Evolutionary conservation across 2,888 invertebrate species (phyloP), one percentile per base, ranked within the genome.

Genomic region (Branchinecta sandiegonensis): DNA sequence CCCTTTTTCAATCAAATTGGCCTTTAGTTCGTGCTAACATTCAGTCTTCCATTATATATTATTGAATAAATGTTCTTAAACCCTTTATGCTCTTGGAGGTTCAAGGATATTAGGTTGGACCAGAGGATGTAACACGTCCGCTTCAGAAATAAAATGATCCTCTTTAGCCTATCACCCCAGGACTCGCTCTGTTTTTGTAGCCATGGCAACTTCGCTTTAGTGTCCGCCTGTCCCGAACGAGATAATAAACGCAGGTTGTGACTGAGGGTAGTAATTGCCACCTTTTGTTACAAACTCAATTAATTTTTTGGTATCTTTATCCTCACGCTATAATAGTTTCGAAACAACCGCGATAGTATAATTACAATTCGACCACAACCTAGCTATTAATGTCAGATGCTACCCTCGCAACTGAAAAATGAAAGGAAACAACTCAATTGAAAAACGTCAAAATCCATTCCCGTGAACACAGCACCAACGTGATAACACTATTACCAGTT

Each of bases 221-320:
- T 37, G 37, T 37, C 37, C 5, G 17, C 8, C 56, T 56, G n/a
- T 8, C 17, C 56, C n/a, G 56, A 56, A 56, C 56, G 56, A 56
- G 56, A 56, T 56, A 56, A 56, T 56, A 56, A 56, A 56, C 17
- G 56, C 17, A 14, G 17, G 56, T 56, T 56, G 56, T 56, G 56
- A 56, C 56, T 56, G 56, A 14, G n/a, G 37, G 56, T 17, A 56
- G 56, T 56, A 56, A 56, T 56, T 56, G 56, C 56, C 56, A 56
- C 56, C 56, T 56, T 56, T 56, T 56, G 56, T 56, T 56, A 17
- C 17, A 56, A 56, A 56, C 8, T 56, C 56, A 56, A 56, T 56
- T 56, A 56, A 56, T 56, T 56, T 56, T 56, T 56, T 56, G 56
- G 56, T 56, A 56, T 56, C 56, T 56, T 56, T 56, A 56, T 56